A percentile compares a stretch with the other conserved stretches of the same genome.
phyloP scores from a whole-genome alignment of 2,113 vertebrate genomes.

The Hylia prasina region DNA sequence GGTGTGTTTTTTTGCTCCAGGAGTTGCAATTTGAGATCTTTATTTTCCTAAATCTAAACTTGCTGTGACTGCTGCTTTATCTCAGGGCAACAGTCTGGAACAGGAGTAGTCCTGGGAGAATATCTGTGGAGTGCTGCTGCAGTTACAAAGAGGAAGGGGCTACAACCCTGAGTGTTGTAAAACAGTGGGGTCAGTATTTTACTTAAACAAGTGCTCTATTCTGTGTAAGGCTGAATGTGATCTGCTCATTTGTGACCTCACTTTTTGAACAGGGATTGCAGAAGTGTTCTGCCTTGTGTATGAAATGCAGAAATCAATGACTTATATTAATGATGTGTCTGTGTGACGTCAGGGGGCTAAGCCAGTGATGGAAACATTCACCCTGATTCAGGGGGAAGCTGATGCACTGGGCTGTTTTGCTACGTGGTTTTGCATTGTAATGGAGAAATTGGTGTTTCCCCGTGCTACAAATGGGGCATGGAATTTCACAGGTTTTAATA shows the following conservation, averaged over 20 bases:
- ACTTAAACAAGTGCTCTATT: not conserved
- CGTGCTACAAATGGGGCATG: not conserved
- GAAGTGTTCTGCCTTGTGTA: not conserved
- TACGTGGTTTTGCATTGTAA: not conserved
- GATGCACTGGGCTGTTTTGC: not conserved
- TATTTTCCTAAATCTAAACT: not conserved
- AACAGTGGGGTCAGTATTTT: not conserved
- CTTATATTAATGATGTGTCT: not conserved
- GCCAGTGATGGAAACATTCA: not conserved
- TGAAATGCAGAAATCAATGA: not conserved
- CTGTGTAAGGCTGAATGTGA: not conserved
- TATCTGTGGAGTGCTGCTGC: not conserved
- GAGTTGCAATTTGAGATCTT: not conserved
- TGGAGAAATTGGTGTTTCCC: not conserved
- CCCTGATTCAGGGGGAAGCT: not conserved
- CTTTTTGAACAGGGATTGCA: not conserved
- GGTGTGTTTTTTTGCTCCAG: conserved; percentile 14
- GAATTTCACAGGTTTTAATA: not conserved
- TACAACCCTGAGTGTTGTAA: not conserved
- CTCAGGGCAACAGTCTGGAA: not conserved
- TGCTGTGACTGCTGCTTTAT: not conserved
- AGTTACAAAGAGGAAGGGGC: not conserved
- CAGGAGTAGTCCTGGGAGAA: not conserved
- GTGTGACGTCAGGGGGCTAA: not conserved
- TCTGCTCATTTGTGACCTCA: not conserved